Conservation (phyloP, 2,113 vertebrate genomes). For the Clupea harengus region DNA sequence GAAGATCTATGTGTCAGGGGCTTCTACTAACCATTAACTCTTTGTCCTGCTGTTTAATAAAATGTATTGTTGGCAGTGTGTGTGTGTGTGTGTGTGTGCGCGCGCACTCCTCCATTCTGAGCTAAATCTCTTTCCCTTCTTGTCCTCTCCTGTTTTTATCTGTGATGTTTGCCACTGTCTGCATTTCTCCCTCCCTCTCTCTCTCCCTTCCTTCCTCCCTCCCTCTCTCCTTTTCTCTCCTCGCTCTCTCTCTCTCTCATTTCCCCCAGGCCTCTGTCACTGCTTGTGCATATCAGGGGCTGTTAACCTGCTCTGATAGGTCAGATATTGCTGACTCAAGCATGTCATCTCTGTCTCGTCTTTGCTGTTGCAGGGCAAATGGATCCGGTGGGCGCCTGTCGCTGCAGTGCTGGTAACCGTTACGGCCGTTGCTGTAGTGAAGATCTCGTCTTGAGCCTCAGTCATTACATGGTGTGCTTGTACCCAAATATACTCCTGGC, state of each 20-base stretch:
- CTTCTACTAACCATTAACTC: constrained; percentile 8
- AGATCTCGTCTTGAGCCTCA: constrained; percentile 80
- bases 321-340: constrained; percentile 17
- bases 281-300: constrained; percentile 36
- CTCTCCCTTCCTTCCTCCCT: constrained; percentile 19
- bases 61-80: constrained; percentile 1
- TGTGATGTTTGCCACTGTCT: constrained; percentile 15
- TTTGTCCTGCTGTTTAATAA: constrained; percentile 16
- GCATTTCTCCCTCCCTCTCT: constrained; percentile 16
- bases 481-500: constrained; percentile 15
- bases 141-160: constrained; percentile 13
- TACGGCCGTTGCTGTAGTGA: constrained; percentile 88
- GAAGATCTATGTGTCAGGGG: constrained; percentile 1
- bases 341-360: constrained; percentile 44
- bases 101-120: background rate
- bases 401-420: constrained; percentile 91
- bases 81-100: background rate
- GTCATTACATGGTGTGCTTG: constrained; percentile 22
- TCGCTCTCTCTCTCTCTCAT: background rate
- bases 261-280: constrained; percentile 35
- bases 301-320: constrained; percentile 30
- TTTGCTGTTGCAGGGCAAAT: constrained; percentile 82
- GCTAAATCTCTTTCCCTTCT: background rate
- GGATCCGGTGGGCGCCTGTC: constrained; percentile 90
- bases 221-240: background rate